Evolutionary conservation across 2,113 vertebrate genomes (phyloP).

Genomic region (Heterotis niloticus): DNA sequence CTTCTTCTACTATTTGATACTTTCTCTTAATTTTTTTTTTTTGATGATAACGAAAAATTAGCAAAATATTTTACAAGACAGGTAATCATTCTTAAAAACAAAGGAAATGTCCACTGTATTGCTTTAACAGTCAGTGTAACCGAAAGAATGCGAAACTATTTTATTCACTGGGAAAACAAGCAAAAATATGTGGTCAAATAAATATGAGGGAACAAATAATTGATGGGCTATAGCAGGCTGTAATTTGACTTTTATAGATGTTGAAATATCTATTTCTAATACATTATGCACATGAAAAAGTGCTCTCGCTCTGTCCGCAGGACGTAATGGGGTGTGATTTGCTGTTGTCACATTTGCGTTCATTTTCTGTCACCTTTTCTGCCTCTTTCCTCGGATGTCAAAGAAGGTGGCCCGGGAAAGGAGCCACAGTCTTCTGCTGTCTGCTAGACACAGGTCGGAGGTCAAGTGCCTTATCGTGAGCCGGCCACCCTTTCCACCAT

Average conservation of each 20-base stretch:
- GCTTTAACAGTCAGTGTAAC: neutral
- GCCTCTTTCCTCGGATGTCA: neutral
- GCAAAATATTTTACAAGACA: too few species aligned
- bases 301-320: neutral
- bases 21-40: too few species aligned
- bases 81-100: neutral
- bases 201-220: neutral
- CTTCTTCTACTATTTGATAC: too few species aligned
- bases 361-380: neutral
- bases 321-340: neutral
- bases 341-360: neutral
- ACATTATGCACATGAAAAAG: neutral
- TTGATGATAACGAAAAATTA: too few species aligned
- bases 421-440: neutral
- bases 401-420: neutral
- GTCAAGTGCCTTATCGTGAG: too few species aligned
- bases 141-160: neutral
- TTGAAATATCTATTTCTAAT: conserved; percentile 9
- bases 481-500: too few species aligned
- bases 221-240: neutral
- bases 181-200: neutral
- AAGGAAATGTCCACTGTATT: neutral
- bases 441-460: too few species aligned
- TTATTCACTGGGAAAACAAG: neutral
- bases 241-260: conserved; percentile 4